These are phyloP conservation scores for Maniola hyperantus DNA, from an alignment of 2,888 invertebrate species.

Conservation along the genomic window DNA sequence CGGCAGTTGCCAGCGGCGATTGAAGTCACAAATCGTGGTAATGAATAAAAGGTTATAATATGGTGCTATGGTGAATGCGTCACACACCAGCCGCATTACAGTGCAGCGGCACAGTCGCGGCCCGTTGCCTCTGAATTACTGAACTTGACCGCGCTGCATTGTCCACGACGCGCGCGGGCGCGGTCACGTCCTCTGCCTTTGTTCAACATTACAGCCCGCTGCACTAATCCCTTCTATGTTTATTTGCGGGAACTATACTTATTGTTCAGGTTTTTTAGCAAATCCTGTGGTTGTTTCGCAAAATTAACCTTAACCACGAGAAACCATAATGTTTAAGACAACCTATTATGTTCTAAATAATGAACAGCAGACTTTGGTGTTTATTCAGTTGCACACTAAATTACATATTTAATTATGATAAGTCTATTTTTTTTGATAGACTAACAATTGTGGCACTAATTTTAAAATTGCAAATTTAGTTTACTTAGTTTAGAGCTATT, in stretches of 20 bases:
- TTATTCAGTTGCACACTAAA: no score
- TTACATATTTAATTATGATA: no score
- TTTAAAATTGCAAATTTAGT: no score
- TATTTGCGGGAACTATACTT: conserved; percentile 34
- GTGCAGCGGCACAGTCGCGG: conserved; percentile 50
- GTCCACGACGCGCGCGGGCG: conserved; percentile 48
- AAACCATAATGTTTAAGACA: background rate
- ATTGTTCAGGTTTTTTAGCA: conserved; percentile 27
- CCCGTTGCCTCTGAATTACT: conserved; percentile 60
- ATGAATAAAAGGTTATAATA: no score
- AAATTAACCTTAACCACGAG: background rate
- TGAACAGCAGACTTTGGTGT: no score
- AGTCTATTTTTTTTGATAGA: no score
- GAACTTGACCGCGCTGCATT: conserved; percentile 68
- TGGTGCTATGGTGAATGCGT: background rate
- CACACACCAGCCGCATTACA: conserved; percentile 43
- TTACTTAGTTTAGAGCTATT: no score
- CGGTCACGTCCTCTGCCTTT: conserved; percentile 51
- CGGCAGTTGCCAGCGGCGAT: no score
- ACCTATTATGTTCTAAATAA: no score
- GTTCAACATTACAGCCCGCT: conserved; percentile 44
- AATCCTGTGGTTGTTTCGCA: background rate
- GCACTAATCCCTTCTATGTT: conserved; percentile 39
- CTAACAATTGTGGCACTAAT: no score
- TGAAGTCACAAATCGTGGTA: no score